phyloP scores from a whole-genome alignment of 2,888 invertebrate genomes.

The Apocheima hispidaria region DNA sequence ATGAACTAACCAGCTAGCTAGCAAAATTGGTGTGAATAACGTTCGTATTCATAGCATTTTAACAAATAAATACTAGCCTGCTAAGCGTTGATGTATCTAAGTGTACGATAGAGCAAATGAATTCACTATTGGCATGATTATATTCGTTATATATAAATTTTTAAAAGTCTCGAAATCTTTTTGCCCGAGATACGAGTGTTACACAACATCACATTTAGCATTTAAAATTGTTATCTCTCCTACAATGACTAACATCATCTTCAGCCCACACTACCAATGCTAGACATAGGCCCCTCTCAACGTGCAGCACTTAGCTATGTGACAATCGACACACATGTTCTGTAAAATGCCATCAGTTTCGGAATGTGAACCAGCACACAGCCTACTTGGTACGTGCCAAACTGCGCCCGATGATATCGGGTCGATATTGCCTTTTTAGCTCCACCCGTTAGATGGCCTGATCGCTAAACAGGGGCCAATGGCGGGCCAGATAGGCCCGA shows the following conservation, averaged over 20 bases:
- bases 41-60: too few relatives aligned
- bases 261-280: not conserved
- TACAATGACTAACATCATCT: not conserved
- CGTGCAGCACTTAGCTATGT: not conserved
- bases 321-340: not conserved
- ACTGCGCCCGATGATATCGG: slow-evolving; percentile 59
- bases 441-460: slow-evolving; percentile 50
- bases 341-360: not conserved
- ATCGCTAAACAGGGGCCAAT: slow-evolving; percentile 29
- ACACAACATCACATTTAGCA: not conserved
- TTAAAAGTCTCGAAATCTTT: too few relatives aligned
- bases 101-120: too few relatives aligned
- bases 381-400: slow-evolving; percentile 49
- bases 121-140: too few relatives aligned
- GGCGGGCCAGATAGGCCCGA: slow-evolving; percentile 24
- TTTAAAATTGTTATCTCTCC: not conserved
- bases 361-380: slow-evolving; percentile 7
- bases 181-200: too few relatives aligned
- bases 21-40: too few relatives aligned
- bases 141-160: too few relatives aligned
- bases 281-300: not conserved
- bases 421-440: slow-evolving; percentile 64
- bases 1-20: not conserved
- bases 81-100: too few relatives aligned
- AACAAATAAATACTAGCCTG: too few relatives aligned